Evolutionary conservation across 2,797 vertebrate genomes (phyloP).

Genomic region (Furcifer pardalis): DNA sequence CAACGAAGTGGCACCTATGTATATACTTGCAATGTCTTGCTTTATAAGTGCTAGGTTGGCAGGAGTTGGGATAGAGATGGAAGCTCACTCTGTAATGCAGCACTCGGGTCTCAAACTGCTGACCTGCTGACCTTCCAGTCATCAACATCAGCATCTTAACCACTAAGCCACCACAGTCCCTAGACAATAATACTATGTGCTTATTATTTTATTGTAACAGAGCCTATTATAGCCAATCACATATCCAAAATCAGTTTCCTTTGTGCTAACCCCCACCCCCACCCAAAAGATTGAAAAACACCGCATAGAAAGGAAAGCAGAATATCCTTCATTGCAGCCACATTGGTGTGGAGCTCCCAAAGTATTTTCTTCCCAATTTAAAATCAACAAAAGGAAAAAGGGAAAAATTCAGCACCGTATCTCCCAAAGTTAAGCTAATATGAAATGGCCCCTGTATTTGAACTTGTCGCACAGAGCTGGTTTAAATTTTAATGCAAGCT

Average conservation of each 20-base stretch:
- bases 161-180: too few relatives aligned
- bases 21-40: too few relatives aligned
- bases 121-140: too few relatives aligned
- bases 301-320: constrained; percentile 20
- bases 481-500: constrained; percentile 96
- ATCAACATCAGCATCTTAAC: too few relatives aligned
- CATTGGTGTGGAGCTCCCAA: constrained; percentile 55
- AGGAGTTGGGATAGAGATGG: too few relatives aligned
- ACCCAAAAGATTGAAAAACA: constrained; percentile 12
- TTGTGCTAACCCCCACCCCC: too few relatives aligned
- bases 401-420: constrained; percentile 62
- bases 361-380: constrained; percentile 68
- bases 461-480: constrained; percentile 84
- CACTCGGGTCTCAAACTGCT: too few relatives aligned
- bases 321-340: constrained; percentile 32
- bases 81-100: too few relatives aligned
- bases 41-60: too few relatives aligned
- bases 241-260: constrained; percentile 17
- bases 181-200: not conserved
- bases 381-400: constrained; percentile 70
- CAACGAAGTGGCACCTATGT: too few relatives aligned
- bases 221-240: fast-evolving
- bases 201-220: constrained; percentile 12
- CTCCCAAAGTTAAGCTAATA: constrained; percentile 86
- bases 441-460: constrained; percentile 89